Evolutionary conservation across 2,888 invertebrate species (phyloP).

Genomic region (Charanyca ferruginea): DNA sequence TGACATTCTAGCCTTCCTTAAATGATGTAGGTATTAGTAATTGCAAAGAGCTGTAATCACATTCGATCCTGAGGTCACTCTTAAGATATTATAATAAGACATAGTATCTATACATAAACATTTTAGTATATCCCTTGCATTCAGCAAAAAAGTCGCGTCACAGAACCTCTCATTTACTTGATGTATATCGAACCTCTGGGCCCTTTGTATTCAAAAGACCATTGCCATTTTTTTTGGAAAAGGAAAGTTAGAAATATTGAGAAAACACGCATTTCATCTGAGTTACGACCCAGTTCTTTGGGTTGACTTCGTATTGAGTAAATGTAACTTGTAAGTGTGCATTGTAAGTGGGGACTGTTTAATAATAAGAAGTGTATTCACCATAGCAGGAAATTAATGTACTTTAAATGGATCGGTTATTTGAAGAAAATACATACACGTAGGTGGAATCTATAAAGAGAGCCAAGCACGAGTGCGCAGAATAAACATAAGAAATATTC

Average conservation of each 20-base stretch:
- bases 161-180: constrained; percentile 75
- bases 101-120: too few species aligned
- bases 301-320: constrained; percentile 17
- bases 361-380: too few species aligned
- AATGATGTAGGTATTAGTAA: constrained; percentile 31
- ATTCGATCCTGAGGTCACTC: constrained; percentile 27
- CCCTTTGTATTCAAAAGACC: constrained; percentile 76
- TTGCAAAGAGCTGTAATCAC: constrained; percentile 40
- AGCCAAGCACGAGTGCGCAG: too few species aligned
- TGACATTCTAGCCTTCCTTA: constrained; percentile 12
- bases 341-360: too few species aligned
- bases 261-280: constrained; percentile 46
- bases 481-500: too few species aligned
- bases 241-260: constrained; percentile 70
- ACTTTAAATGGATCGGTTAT: too few species aligned
- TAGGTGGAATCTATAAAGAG: too few species aligned
- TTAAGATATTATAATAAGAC: constrained; percentile 33
- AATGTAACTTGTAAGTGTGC: constrained; percentile 11
- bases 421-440: too few species aligned
- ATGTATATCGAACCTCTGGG: constrained; percentile 77
- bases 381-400: too few species aligned
- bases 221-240: constrained; percentile 62
- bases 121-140: constrained; percentile 49
- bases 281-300: constrained; percentile 18
- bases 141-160: constrained; percentile 62